Conservation (phyloP, 2,888 invertebrate genomes). For the Eristalis pertinax region DNA sequence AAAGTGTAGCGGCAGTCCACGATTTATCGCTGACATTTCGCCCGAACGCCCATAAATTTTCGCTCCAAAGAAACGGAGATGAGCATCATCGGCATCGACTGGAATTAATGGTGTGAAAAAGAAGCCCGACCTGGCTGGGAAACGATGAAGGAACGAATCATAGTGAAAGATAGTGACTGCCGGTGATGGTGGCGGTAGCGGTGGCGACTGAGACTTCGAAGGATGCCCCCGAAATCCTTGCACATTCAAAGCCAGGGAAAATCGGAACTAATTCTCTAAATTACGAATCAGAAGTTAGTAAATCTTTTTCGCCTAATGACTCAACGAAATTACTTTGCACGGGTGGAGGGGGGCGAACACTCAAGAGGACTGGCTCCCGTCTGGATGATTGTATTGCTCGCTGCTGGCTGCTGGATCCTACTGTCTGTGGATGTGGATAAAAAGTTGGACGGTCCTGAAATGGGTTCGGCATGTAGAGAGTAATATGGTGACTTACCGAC, state of each 20-base stretch:
- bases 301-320: conserved; percentile 72
- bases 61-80: conserved; percentile 21
- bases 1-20: background rate
- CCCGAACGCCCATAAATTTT: conserved; percentile 60
- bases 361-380: background rate
- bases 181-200: background rate
- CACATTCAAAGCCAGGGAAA: conserved; percentile 30
- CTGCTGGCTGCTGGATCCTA: background rate
- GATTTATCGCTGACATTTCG: conserved; percentile 66
- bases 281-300: conserved; percentile 70
- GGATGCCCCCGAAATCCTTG: conserved; percentile 23
- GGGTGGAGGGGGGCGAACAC: background rate
- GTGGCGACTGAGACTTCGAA: background rate
- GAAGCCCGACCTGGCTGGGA: conserved; percentile 28
- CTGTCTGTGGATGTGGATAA: background rate
- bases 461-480: conserved; percentile 3
- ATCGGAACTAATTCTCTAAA: conserved; percentile 70
- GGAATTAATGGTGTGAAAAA: conserved; percentile 67
- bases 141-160: background rate
- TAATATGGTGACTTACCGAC: conserved; percentile 56
- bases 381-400: background rate
- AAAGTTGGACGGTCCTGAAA: conserved; percentile 6
- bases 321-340: conserved; percentile 57
- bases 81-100: conserved; percentile 57
- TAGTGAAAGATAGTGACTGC: background rate